Evolutionary conservation across 92 coral and sea anemone genomes (phyloP), one percentile per base, ranked within the genome.

Genomic region (Isaurus tuberculatus): DNA sequence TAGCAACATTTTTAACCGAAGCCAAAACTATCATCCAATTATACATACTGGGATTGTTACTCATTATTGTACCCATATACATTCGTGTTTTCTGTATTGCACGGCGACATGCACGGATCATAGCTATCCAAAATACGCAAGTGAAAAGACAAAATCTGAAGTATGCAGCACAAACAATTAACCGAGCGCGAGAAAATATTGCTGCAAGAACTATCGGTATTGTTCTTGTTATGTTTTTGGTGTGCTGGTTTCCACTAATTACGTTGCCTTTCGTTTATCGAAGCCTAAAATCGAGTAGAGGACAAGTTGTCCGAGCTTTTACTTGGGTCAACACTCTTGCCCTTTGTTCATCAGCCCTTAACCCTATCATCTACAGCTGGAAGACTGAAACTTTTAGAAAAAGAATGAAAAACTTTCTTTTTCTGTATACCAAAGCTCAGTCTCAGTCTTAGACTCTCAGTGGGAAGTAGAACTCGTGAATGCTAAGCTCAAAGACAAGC

Each of bases 201-300:
- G 98, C 97, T 0, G 97, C 97, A 4, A 91, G 86, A 85, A 95
- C 98, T 44, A 89, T 95, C 32, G 98, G 98, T n/a, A 81, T 74
- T 28, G 92, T 95, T 25, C 77, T 94, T 43, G 79, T 65, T 25
- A 88, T 88, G 22, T 95, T 95, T 66, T 87, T 92, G 19, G 42
- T 95, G 60, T 92, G 98, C 43, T 95, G 98, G 98, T 80, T 95
- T 26, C 98, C 98, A 43, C 83, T 95, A 5, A 78, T 94, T n/a
- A 86, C 89, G 65, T 71, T 90, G 42, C 93, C 98, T 49, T 66
- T 87, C 79, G 37, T 92, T 55, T 91, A 85, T 72, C 86, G 94
- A 26, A 82, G 85, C 73, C 74, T 72, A 22, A n/a, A 26, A 44
- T 46, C 31, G 46, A 46, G 85, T 75, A 87, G 84, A 28, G 55